phyloP scores from a whole-genome alignment of 2,888 invertebrate genomes.

The Osmoderma eremita region DNA sequence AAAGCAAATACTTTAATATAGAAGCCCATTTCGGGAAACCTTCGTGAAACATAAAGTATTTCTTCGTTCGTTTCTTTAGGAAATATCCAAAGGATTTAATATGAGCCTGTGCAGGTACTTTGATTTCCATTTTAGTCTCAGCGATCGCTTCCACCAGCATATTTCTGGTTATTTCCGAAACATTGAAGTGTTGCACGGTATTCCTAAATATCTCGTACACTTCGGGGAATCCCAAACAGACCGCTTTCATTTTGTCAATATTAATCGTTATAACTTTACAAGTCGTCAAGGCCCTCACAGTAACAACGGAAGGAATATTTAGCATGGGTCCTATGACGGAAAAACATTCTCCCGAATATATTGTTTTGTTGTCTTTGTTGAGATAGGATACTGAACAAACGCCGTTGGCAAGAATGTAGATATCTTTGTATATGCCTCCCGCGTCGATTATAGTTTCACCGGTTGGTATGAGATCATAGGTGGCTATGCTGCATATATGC shows the following conservation, averaged over 20 bases:
- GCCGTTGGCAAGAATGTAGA: slow-evolving; percentile 51
- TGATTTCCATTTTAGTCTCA: not conserved
- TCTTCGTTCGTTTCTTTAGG: slow-evolving; percentile 36
- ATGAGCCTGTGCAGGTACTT: not conserved
- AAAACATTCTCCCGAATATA: slow-evolving; percentile 45
- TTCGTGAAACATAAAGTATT: slow-evolving; percentile 26
- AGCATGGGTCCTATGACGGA: slow-evolving; percentile 46
- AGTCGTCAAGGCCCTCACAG: slow-evolving; percentile 47
- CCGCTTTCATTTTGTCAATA: slow-evolving; percentile 9
- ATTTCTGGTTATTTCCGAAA: not conserved
- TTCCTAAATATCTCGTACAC: not conserved
- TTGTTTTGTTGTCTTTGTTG: slow-evolving; percentile 16
- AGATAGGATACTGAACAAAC: slow-evolving; percentile 41
- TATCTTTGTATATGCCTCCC: slow-evolving; percentile 49
- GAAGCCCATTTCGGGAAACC: slow-evolving; percentile 30
- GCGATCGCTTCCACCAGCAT: not conserved
- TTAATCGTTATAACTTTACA: slow-evolving; percentile 45
- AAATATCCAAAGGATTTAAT: slow-evolving; percentile 33
- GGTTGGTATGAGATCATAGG: slow-evolving; percentile 44
- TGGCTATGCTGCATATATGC: slow-evolving; percentile 43
- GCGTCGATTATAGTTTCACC: slow-evolving; percentile 48
- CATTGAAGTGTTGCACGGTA: not conserved
- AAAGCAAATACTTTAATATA: slow-evolving; percentile 38
- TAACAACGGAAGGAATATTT: slow-evolving; percentile 46
- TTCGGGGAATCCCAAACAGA: slow-evolving; percentile 16